Evolutionary conservation across 2,888 invertebrate genomes (phyloP).

Genomic region (Drosophila niveifrons): DNA sequence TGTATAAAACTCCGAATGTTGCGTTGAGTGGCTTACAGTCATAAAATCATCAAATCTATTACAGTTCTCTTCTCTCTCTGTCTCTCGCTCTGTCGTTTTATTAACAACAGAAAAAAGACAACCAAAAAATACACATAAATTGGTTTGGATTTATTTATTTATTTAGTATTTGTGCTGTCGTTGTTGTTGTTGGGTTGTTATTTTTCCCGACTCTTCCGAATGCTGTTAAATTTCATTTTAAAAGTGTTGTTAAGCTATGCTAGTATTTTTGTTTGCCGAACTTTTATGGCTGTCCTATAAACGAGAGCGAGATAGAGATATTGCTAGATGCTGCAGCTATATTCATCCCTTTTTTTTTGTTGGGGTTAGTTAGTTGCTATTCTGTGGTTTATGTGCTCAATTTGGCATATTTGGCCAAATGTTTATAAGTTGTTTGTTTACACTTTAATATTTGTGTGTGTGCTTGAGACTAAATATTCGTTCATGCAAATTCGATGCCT

Average conservation of each 20-base stretch:
- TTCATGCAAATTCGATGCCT: constrained; percentile 17
- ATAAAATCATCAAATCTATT: constrained; percentile 80
- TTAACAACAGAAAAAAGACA: constrained; percentile 20
- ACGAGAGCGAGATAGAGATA: neutral
- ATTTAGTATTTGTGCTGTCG: neutral
- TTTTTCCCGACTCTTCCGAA: constrained; percentile 41
- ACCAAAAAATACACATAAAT: constrained; percentile 13
- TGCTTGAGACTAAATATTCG: constrained; percentile 6
- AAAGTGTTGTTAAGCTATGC: constrained; percentile 28
- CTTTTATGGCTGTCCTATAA: constrained; percentile 1
- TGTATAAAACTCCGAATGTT: constrained; percentile 39
- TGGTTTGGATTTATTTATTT: constrained; percentile 29
- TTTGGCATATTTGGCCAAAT: constrained; percentile 24
- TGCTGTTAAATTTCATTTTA: constrained; percentile 40
- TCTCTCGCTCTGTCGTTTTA: constrained; percentile 27
- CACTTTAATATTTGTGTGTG: constrained; percentile 13
- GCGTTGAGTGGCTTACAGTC: constrained; percentile 71
- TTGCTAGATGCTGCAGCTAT: neutral
- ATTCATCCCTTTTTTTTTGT: neutral
- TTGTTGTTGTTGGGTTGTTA: constrained; percentile 8
- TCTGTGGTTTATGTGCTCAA: constrained; percentile 32
- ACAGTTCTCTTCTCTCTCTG: constrained; percentile 44
- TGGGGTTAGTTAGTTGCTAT: constrained; percentile 3
- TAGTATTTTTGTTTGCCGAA: constrained; percentile 8
- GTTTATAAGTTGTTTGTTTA: constrained; percentile 15